Evolutionary conservation across 2,113 vertebrate genomes (phyloP), one percentile per base, ranked within the genome.

Genomic region (Callionymus lyra): DNA sequence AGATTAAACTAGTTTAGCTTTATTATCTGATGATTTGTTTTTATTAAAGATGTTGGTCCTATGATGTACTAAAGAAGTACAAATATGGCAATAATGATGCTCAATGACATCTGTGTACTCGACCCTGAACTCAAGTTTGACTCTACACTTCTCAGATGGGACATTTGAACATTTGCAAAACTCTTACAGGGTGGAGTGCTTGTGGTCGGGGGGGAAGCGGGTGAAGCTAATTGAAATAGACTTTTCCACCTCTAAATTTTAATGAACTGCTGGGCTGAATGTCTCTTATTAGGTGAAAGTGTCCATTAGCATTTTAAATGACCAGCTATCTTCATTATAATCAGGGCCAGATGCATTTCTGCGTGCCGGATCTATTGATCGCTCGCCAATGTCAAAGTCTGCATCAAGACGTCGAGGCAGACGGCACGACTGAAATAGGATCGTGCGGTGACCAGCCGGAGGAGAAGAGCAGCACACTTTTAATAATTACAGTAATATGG

Each of bases 201-300:
- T 19, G 44, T 9, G 57, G 62, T 59, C 6, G 1, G 17, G 39
- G 51, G 59, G 53, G 35, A 19, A 36, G 53, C 58, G 62, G 65
- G 55, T 56, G 65, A 65, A 68, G 60, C 54, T 42, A 69, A 78
- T 79, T 77, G 73, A 68, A 83, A 82, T 76, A 74, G 73, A 79
- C 75, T 82, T 78, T 80, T 82, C 76, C 68, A 81, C 76, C 79
- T 82, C 79, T 81, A 77, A 71, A 80, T 82, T 82, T 77, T 77
- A 81, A 83, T 82, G 77, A 80, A 82, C 69, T 74, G 67, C 62
- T 33, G 38, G 59, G 45, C 67, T 67, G 64, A 76, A 80, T 81
- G 77, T 78, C 71, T 78, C 61, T 76, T 79, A 82, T 80, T 76
- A 72, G 74, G 73, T 72, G 68, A 77, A 81, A 81, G 76, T 70